phyloP scores from a whole-genome alignment of 2,113 vertebrate genomes.

The Nycticorax nycticorax region DNA sequence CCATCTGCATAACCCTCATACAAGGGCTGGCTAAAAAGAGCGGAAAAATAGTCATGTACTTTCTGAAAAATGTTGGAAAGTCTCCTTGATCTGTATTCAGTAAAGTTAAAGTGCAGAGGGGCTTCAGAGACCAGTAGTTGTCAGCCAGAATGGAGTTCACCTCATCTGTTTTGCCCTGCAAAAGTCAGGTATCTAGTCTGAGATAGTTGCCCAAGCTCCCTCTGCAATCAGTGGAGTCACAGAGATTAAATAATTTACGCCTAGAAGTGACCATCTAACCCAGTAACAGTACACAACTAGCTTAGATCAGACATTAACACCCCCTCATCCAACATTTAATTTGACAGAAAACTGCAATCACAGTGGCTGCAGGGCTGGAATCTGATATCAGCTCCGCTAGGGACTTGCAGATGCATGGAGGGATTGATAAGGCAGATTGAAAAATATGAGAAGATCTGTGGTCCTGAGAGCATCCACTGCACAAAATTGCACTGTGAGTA shows the following conservation, averaged over 20 bases:
- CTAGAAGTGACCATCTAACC: background rate
- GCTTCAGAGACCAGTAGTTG: background rate
- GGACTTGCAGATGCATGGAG: background rate
- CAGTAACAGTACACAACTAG: background rate
- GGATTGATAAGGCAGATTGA: background rate
- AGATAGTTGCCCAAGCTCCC: background rate
- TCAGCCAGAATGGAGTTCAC: background rate
- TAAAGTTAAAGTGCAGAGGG: background rate
- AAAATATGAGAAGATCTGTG: background rate
- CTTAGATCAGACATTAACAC: background rate
- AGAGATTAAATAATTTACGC: background rate
- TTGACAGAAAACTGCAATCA: background rate
- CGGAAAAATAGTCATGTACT: background rate
- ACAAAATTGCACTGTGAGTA: background rate
- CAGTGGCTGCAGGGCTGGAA: background rate
- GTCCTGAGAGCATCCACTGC: background rate
- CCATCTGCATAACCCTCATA: background rate
- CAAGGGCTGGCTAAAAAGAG: background rate
- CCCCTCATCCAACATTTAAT: background rate
- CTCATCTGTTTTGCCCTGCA: background rate
- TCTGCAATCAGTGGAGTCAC: background rate
- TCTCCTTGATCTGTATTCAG: background rate
- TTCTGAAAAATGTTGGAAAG: background rate
- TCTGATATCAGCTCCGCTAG: background rate
- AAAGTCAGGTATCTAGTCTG: background rate